phyloP scores from a whole-genome alignment of 2,888 invertebrate species.

The Pachycephus smyrnensis region DNA sequence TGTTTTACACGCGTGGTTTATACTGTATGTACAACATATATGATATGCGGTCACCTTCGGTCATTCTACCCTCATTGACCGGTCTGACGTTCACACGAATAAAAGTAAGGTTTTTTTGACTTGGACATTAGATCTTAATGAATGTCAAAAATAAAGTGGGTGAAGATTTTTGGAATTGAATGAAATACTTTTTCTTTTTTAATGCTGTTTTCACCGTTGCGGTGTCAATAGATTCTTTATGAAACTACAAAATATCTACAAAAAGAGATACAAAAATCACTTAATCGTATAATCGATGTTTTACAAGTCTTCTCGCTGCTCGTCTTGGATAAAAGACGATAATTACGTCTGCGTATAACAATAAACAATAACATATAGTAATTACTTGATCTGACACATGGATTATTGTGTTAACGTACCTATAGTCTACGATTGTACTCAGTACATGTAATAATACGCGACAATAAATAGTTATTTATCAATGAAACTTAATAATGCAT shows the following conservation, averaged over 20 bases:
- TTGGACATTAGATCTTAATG: background rate
- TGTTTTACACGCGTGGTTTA: background rate
- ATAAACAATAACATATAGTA: background rate
- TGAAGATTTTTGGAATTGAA: background rate
- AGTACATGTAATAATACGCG: background rate
- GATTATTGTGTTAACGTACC: background rate
- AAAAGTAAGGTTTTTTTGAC: background rate
- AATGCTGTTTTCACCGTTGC: background rate
- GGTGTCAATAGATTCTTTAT: background rate
- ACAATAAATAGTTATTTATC: background rate
- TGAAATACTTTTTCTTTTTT: background rate
- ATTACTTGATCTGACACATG: background rate
- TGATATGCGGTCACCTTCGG: background rate
- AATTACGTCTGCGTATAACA: background rate
- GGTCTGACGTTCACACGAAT: background rate
- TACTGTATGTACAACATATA: background rate
- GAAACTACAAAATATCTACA: slow-evolving; percentile 4
- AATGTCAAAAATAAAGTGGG: background rate
- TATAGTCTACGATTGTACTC: background rate
- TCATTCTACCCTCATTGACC: slow-evolving; percentile 1
- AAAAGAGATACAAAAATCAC: background rate
- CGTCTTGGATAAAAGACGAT: background rate
- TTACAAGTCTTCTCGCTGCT: background rate
- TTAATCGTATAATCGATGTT: slow-evolving; percentile 2
- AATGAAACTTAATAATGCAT: background rate